These are phyloP conservation scores for Drosophila macrospina DNA, from an alignment of 2,888 invertebrate genomes.

Conservation along the genomic window DNA sequence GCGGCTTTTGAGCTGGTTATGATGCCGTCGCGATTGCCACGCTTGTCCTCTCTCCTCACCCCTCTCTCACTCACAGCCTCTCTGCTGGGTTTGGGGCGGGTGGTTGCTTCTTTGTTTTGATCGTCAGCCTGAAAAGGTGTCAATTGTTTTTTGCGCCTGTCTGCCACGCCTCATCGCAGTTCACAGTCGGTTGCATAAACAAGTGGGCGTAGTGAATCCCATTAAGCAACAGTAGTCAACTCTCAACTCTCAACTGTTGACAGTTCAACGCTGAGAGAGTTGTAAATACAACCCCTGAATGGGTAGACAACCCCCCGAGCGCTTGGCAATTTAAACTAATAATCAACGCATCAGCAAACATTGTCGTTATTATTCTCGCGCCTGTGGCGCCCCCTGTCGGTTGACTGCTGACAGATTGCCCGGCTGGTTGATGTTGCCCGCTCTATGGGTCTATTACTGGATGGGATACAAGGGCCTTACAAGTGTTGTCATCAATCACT, in stretches of 20 bases:
- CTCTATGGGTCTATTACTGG: conserved; percentile 6
- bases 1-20: conserved; percentile 78
- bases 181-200: conserved; percentile 82
- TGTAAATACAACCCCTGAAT: conserved; percentile 11
- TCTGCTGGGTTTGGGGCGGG: conserved; percentile 1
- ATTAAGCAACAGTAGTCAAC: conserved; percentile 46
- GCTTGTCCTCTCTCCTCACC: neutral
- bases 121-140: conserved; percentile 60
- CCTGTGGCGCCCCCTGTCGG: conserved; percentile 57
- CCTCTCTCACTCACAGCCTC: neutral
- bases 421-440: conserved; percentile 17
- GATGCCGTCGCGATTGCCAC: conserved; percentile 67
- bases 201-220: conserved; percentile 84
- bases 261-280: neutral
- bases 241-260: conserved; percentile 20
- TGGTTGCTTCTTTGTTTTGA: conserved; percentile 66
- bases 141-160: conserved; percentile 65
- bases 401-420: conserved; percentile 68
- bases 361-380: conserved; percentile 79
- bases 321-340: conserved; percentile 82
- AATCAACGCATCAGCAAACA: conserved; percentile 84
- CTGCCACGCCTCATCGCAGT: conserved; percentile 64
- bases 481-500: conserved; percentile 68
- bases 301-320: conserved; percentile 51
- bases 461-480: conserved; percentile 34